Percentiles rank a stretch among this genome's conserved stretches.
Conservation (phyloP, 1,140 invertebrate genomes). For the Armadillidium nasatum region DNA sequence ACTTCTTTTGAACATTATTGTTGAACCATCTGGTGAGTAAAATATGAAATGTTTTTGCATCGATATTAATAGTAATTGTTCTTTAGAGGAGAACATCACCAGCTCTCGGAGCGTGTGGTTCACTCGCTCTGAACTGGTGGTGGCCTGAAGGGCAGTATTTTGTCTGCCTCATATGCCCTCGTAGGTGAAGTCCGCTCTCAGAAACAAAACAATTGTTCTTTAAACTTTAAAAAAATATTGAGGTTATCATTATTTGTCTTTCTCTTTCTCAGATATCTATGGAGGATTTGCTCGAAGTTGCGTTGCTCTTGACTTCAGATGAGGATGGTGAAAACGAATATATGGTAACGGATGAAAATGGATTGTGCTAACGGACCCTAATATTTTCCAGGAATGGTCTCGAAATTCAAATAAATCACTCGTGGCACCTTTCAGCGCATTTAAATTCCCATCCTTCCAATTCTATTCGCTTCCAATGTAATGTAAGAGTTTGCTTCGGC, state of each 20-base stretch:
- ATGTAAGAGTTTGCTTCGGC: conserved; percentile 90
- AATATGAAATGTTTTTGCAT: neutral
- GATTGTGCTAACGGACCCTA: conserved; percentile 86
- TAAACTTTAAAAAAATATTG: too few species aligned
- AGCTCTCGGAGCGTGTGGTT: too few species aligned
- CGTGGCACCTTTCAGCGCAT: conserved; percentile 83
- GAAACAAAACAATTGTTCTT: too few species aligned
- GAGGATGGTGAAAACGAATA: conserved; percentile 84
- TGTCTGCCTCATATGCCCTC: too few species aligned
- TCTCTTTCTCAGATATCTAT: conserved; percentile 67
- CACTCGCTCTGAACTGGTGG: too few species aligned
- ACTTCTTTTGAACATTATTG: conserved; percentile 82
- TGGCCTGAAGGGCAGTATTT: too few species aligned
- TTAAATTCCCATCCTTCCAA: conserved; percentile 93
- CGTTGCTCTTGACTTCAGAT: conserved; percentile 80
- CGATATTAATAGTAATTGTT: neutral
- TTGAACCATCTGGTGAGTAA: conserved; percentile 65
- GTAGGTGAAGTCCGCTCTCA: too few species aligned
- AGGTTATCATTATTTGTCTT: too few species aligned
- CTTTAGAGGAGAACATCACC: too few species aligned
- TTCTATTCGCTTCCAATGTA: conserved; percentile 92
- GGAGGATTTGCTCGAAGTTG: conserved; percentile 89
- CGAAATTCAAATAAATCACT: conserved; percentile 70
- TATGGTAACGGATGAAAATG: conserved; percentile 86
- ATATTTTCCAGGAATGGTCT: conserved; percentile 89